phyloP scores from a whole-genome alignment of 2,888 invertebrate genomes.

The Lacanobia oleracea region DNA sequence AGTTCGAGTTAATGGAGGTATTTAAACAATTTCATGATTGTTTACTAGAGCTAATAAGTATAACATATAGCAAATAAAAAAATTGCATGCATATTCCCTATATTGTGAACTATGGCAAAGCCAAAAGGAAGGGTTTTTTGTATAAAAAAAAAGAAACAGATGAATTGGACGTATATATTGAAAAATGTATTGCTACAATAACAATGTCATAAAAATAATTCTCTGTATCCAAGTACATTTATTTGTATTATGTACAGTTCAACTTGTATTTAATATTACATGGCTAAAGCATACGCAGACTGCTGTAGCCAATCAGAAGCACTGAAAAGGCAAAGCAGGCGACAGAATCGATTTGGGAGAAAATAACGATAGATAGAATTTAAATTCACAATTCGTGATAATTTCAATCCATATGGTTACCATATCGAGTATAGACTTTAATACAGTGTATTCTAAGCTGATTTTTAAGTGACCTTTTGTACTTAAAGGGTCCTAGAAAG shows the following conservation, averaged over 20 bases:
- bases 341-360: not conserved
- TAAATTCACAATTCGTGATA: not conserved
- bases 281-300: not conserved
- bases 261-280: no score
- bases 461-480: no score
- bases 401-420: no score
- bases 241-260: conserved; percentile 29
- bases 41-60: no score
- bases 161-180: conserved; percentile 56
- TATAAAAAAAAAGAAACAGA: not conserved
- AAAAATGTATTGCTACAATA: conserved; percentile 60
- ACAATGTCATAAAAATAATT: conserved; percentile 69
- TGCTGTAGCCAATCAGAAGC: conserved; percentile 5
- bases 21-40: no score
- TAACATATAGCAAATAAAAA: no score
- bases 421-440: no score
- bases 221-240: conserved; percentile 55
- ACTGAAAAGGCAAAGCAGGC: not conserved
- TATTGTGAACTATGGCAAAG: no score
- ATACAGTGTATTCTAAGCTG: no score
- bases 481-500: no score
- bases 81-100: no score
- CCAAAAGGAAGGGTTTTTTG: not conserved
- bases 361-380: not conserved
- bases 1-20: no score